Evolutionary conservation across 2,888 invertebrate species (phyloP).

Genomic region (Drosophila neotestacea): DNA sequence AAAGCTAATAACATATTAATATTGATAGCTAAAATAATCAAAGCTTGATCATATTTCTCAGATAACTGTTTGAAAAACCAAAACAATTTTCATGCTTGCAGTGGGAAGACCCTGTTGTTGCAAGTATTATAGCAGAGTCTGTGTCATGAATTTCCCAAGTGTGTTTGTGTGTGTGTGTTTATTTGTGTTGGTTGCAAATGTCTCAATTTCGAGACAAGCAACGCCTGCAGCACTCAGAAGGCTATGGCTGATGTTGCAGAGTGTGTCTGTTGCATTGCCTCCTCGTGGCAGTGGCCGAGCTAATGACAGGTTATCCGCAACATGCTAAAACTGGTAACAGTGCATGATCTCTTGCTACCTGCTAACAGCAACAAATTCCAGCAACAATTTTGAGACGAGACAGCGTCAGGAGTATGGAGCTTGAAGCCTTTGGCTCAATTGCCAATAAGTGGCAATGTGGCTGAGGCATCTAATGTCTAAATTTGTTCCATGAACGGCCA

Average conservation of each 20-base stretch:
- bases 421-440: constrained; percentile 35
- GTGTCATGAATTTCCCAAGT: background rate
- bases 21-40: background rate
- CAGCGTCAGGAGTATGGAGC: constrained; percentile 1
- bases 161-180: constrained; percentile 6
- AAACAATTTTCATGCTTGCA: background rate
- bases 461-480: constrained; percentile 77
- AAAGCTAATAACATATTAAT: too few species aligned
- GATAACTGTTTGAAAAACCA: background rate
- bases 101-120: background rate
- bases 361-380: constrained; percentile 61
- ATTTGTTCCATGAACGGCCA: constrained; percentile 59
- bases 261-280: constrained; percentile 23
- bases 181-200: constrained; percentile 60
- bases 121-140: constrained; percentile 24
- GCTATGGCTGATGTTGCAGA: constrained; percentile 9
- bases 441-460: constrained; percentile 76
- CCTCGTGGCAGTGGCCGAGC: constrained; percentile 47
- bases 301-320: constrained; percentile 79
- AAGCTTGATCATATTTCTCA: background rate
- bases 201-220: constrained; percentile 71
- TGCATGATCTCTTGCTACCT: constrained; percentile 74
- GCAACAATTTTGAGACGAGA: constrained; percentile 24
- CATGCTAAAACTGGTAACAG: constrained; percentile 72
- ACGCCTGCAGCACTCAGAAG: constrained; percentile 57